Percentiles rank a stretch among this genome's conserved stretches.
Evolutionary conservation across 1,140 invertebrate species (phyloP).

Genomic region (Nephila pilipes): DNA sequence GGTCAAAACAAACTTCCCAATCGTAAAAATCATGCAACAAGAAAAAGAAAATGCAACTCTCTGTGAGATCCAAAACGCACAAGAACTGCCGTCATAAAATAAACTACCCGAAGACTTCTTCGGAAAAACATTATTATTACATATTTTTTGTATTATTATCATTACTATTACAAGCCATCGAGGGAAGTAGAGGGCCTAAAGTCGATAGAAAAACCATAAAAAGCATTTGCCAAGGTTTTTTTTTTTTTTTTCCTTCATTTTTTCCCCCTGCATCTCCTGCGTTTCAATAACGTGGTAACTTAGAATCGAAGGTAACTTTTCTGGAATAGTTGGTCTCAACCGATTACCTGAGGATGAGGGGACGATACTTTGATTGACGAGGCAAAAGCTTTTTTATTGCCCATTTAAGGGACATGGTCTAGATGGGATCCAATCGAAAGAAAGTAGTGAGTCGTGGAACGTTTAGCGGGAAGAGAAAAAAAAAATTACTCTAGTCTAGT

Average conservation of each 20-base stretch:
- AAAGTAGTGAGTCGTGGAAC: not conserved
- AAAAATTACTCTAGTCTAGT: not conserved
- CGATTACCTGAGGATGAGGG: slow-evolving; percentile 48
- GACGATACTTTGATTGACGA: slow-evolving; percentile 63
- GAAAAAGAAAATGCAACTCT: not conserved
- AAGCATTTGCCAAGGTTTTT: slow-evolving; percentile 42
- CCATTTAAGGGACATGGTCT: slow-evolving; percentile 31
- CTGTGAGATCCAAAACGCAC: not conserved
- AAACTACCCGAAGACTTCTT: slow-evolving; percentile 43
- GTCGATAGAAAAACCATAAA: slow-evolving; percentile 62
- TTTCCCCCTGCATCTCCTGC: not conserved
- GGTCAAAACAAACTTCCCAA: slow-evolving; percentile 58
- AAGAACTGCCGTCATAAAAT: slow-evolving; percentile 66
- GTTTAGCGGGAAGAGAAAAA: not conserved
- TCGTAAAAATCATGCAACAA: slow-evolving; percentile 46
- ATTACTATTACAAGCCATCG: slow-evolving; percentile 58
- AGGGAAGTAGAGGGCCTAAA: not conserved
- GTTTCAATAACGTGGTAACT: slow-evolving; percentile 56
- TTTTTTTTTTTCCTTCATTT: slow-evolving; percentile 26
- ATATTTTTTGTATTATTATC: slow-evolving; percentile 63
- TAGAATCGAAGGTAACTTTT: slow-evolving; percentile 25
- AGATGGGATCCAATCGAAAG: not conserved
- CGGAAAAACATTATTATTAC: slow-evolving; percentile 68
- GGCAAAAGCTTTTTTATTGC: slow-evolving; percentile 44
- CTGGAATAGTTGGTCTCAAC: slow-evolving; percentile 48